These are phyloP conservation scores for Tipula vernalis DNA, from an alignment of 2,888 invertebrate species.

Conservation along the genomic window DNA sequence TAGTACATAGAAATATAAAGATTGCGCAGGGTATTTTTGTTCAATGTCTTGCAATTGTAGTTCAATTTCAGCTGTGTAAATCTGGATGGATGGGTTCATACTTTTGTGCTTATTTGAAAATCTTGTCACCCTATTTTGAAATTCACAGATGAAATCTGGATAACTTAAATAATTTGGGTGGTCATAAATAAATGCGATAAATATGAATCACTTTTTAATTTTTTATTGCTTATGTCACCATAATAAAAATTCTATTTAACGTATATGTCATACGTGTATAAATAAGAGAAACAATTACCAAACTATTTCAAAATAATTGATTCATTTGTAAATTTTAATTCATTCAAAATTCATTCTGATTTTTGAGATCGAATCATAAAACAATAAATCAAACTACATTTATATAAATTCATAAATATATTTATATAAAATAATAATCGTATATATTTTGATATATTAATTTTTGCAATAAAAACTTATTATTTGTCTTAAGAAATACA, in stretches of 20 bases:
- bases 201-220: not conserved
- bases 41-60: too few species aligned
- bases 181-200: not conserved
- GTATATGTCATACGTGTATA: not conserved
- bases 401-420: not conserved
- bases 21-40: too few species aligned
- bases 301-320: not conserved
- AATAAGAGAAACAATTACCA: not conserved
- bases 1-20: too few species aligned
- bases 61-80: too few species aligned
- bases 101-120: too few species aligned
- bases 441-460: not conserved
- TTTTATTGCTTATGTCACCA: not conserved
- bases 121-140: too few species aligned
- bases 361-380: not conserved
- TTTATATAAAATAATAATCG: not conserved
- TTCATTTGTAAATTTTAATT: not conserved
- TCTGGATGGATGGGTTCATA: too few species aligned
- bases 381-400: not conserved
- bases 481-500: not conserved
- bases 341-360: not conserved
- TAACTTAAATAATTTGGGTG: not conserved
- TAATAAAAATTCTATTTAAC: not conserved
- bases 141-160: too few species aligned
- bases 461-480: not conserved